phyloP scores from a whole-genome alignment of 2,888 invertebrate species.

The Mythimna vitellina region DNA sequence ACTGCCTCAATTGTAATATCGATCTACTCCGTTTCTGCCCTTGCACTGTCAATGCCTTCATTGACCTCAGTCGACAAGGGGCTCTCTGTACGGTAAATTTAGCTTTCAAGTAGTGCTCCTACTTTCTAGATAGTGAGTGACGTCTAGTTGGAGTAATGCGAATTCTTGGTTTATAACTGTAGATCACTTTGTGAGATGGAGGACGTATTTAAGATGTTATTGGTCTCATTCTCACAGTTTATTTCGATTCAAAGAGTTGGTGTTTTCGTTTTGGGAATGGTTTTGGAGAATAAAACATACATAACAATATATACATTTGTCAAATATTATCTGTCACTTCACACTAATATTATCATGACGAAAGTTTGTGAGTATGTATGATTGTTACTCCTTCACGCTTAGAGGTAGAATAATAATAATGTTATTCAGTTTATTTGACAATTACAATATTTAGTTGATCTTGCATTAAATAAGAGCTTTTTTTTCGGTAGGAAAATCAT shows the following conservation, averaged over 20 bases:
- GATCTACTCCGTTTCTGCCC: conserved; percentile 59
- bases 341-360: too few relatives aligned
- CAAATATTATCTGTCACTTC: too few relatives aligned
- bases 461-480: too few relatives aligned
- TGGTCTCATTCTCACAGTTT: neutral
- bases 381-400: too few relatives aligned
- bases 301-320: too few relatives aligned
- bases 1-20: conserved; percentile 56
- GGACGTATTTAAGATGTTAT: conserved; percentile 6
- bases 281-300: neutral
- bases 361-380: too few relatives aligned
- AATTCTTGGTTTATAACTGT: conserved; percentile 40
- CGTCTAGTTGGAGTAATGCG: conserved; percentile 52
- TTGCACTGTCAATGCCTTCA: conserved; percentile 77
- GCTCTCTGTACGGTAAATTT: conserved; percentile 67
- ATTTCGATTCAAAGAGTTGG: neutral
- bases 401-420: too few relatives aligned
- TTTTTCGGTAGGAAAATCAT: too few relatives aligned
- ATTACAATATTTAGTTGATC: too few relatives aligned
- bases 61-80: conserved; percentile 72
- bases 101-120: conserved; percentile 64
- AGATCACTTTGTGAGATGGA: conserved; percentile 16
- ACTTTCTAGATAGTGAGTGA: conserved; percentile 68
- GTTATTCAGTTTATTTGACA: too few relatives aligned
- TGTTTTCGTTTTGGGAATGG: neutral